These are phyloP conservation scores for Luperina testacea DNA, from an alignment of 2,888 invertebrate genomes.

Conservation along the genomic window DNA sequence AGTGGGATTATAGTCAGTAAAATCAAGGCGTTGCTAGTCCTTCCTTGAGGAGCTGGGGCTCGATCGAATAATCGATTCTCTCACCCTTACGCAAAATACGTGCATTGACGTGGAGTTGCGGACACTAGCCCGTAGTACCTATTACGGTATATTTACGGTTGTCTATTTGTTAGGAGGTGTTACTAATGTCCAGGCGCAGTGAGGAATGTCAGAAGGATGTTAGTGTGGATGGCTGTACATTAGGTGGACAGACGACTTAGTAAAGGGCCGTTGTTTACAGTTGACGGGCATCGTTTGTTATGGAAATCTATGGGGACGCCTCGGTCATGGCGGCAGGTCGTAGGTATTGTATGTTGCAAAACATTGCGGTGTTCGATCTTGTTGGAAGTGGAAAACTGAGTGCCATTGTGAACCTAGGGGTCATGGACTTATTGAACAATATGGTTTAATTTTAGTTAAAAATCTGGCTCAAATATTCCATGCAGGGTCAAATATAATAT, in stretches of 20 bases:
- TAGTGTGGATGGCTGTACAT: slow-evolving; percentile 31
- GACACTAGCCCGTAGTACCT: not conserved
- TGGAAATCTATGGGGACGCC: slow-evolving; percentile 46
- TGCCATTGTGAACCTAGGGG: not conserved
- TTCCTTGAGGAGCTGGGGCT: not conserved
- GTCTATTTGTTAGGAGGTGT: slow-evolving; percentile 22
- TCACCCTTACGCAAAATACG: not conserved
- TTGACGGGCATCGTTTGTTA: slow-evolving; percentile 43
- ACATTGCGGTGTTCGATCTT: not conserved
- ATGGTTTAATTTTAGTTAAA: not conserved
- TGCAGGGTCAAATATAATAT: not conserved
- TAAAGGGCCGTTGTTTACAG: slow-evolving; percentile 30
- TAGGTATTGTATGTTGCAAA: slow-evolving; percentile 28
- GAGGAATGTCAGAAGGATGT: slow-evolving; percentile 12
- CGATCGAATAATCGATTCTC: not conserved
- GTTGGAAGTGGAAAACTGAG: not conserved
- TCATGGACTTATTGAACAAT: not conserved
- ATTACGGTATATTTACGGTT: not conserved
- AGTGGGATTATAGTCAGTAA: not conserved
- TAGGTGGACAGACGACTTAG: slow-evolving; percentile 25
- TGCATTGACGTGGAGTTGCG: not conserved
- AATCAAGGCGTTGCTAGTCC: not conserved
- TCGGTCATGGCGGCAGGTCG: slow-evolving; percentile 20
- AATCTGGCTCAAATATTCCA: not conserved
- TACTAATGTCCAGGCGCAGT: slow-evolving; percentile 22